A percentile compares a stretch with the other conserved stretches of the same genome.
Conservation (phyloP, 1,140 invertebrate species). For the Diorhabda carinulata region DNA sequence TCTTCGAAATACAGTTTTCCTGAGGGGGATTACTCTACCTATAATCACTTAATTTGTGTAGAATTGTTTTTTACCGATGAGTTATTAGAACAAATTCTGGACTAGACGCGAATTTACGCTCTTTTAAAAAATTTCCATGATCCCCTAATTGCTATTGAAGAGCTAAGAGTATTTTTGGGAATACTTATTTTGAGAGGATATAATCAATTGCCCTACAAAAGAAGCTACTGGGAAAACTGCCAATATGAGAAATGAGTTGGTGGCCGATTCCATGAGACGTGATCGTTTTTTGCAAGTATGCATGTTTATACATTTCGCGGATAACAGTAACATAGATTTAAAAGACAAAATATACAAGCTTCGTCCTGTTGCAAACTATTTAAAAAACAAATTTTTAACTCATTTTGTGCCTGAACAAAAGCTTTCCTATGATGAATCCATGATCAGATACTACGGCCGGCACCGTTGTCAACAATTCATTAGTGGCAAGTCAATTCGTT, state of each 20-base stretch:
- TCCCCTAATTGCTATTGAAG: slow-evolving; percentile 2
- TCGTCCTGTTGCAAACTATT: slow-evolving; percentile 13
- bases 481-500: slow-evolving; percentile 27
- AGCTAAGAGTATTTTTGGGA: slow-evolving; percentile 18
- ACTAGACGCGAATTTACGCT: slow-evolving; percentile 14
- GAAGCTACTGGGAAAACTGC: slow-evolving; percentile 20
- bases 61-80: slow-evolving; percentile 21
- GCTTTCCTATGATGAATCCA: slow-evolving; percentile 16
- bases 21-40: not conserved
- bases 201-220: slow-evolving; percentile 19
- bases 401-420: slow-evolving; percentile 20
- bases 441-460: slow-evolving; percentile 29
- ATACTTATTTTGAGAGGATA: slow-evolving; percentile 16
- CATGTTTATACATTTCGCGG: slow-evolving; percentile 19
- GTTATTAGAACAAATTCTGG: slow-evolving; percentile 13
- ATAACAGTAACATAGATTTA: slow-evolving; percentile 18
- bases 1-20: slow-evolving; percentile 6
- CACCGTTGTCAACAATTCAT: slow-evolving; percentile 35
- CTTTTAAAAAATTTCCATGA: slow-evolving; percentile 14
- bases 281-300: slow-evolving; percentile 24
- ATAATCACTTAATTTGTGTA: slow-evolving; percentile 8
- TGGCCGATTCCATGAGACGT: slow-evolving; percentile 16
- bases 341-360: slow-evolving; percentile 22
- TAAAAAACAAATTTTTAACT: slow-evolving; percentile 16
- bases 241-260: slow-evolving; percentile 18